Base-by-base conservation (phyloP, 2,113 vertebrate genomes). In the Ursus arctos region DNA sequence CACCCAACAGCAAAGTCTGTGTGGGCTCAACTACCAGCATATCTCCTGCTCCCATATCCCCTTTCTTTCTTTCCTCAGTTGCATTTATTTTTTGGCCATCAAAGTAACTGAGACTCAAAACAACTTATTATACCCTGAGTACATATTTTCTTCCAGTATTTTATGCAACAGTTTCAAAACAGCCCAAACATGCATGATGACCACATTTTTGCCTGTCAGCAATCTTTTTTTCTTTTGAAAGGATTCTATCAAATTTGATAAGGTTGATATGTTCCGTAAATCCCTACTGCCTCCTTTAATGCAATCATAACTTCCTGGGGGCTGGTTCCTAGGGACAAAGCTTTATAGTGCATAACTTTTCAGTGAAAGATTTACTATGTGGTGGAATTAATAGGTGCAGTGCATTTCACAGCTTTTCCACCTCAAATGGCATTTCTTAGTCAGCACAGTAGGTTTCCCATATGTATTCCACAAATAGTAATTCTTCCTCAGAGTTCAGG, bases 361-460 rank as follows among this genome's bases (percentile, higher is more conserved):
- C 77, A 81, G 16, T 36, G 80, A 83, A 77, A 67, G 77, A 86
- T 94, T 97, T 94, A 91, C 72, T 96, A 65, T 22, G 33, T 63
- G 89, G 53, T 36, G 2, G 59, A 86, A 95, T 95, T 94, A 96
- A 93, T 92, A 86, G 91, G n/a, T 26, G 53, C 40, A n/a, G 16
- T 24, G 8, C 72, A n/a, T 94, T 98, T 95, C 93, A 40, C 69
- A 91, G 95, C 31, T 80, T 96, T 94, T 31, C 76, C n/a, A 89
- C 94, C 71, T 97, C 92, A 88, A 92, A 59, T 80, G 84, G 71
- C 43, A 92, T 94, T 91, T 97, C 92, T 98, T 82, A 96, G 79
- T 96, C 57, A 95, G 88, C 91, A 91, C 59, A 93, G 95, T 82
- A 79, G 49, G 90, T 69, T 96, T 63, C 86, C 94, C 77, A 57